Conservation (phyloP, 2,797 vertebrate genomes). For the Pipistrellus kuhlii region DNA sequence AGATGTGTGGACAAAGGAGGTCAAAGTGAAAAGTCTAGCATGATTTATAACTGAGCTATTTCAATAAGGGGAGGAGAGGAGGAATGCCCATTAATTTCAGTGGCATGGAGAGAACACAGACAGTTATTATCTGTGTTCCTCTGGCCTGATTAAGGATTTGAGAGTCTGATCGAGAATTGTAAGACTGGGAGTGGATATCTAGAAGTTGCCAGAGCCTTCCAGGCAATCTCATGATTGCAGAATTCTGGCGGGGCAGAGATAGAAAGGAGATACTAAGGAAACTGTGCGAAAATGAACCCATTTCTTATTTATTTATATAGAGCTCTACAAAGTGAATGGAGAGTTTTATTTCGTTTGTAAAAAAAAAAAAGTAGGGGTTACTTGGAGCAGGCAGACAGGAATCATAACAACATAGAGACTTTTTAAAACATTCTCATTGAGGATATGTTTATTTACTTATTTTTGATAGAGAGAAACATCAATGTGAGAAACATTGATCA, state of each 20-base stretch:
- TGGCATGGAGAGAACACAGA: not conserved
- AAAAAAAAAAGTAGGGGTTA: not conserved
- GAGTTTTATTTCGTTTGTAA: not conserved
- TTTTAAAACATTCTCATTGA: not conserved
- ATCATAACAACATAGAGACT: not conserved
- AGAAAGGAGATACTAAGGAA: not conserved
- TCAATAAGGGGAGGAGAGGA: not conserved
- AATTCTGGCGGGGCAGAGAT: not conserved
- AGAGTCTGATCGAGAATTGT: not conserved
- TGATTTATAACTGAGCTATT: not conserved
- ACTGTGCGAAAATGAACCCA: not conserved
- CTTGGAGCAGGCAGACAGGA: not conserved
- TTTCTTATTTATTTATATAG: not conserved
- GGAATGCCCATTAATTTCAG: not conserved
- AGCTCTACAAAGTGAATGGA: not conserved
- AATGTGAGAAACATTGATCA: not conserved
- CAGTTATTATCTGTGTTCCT: not conserved
- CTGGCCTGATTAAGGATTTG: not conserved
- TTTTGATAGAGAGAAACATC: not conserved
- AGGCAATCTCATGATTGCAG: not conserved
- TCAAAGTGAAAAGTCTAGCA: not conserved
- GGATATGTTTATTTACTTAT: not conserved
- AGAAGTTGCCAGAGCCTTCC: constrained; percentile 19
- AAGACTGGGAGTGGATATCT: not conserved
- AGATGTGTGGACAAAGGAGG: not conserved